Evolutionary conservation across 2,113 vertebrate genomes (phyloP), one percentile per base, ranked within the genome.

Genomic region (Glaucomys volans): DNA sequence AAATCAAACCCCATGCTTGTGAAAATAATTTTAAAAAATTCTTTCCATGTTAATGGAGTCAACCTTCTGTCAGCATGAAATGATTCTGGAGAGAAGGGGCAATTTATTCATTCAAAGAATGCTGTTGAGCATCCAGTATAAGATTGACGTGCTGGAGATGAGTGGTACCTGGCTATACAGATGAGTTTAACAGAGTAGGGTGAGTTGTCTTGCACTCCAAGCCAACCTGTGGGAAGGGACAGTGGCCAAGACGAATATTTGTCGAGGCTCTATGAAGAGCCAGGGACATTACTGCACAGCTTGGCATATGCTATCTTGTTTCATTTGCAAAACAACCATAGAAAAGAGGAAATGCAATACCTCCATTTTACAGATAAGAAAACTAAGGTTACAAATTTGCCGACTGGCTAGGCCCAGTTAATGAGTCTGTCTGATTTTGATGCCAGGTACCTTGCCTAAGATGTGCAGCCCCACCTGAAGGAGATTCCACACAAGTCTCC

Each of bases 21-120:
- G 37, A 93, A 92, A 84, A 77, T 76, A 76, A 50, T 69, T 71
- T 69, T 57, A 28, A 52, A 84, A 89, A 44, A 24, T 82, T 90
- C 32, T 87, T 57, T 76, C 24, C 54, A 50, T 89, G 76, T 84
- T 47, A 81, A n/a, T 76, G 42, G 42, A 5, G 8, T 81, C 93
- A 20, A 75, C 14, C 12, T 72, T 81, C 44, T 37, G 83, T 90
- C 16, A 42, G 6, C 11, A 54, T 50, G 90, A 75, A 74, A n/a
- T 90, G 50, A 30, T 28, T 91, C 37, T 85, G 52, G n/a, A 87
- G 74, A 69, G 32, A 85, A 75, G 26, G n/a, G 94, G 26, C 5
- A 11, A 18, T 67, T 77, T 22, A n/a, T 66, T 75, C 40, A 79
- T 92, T 95, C 44, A 77, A 74, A 64, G 64, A 77, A 74, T 37